These are phyloP conservation scores for Stenurella melanura DNA, from an alignment of 2,888 invertebrate species.

Conservation along the genomic window DNA sequence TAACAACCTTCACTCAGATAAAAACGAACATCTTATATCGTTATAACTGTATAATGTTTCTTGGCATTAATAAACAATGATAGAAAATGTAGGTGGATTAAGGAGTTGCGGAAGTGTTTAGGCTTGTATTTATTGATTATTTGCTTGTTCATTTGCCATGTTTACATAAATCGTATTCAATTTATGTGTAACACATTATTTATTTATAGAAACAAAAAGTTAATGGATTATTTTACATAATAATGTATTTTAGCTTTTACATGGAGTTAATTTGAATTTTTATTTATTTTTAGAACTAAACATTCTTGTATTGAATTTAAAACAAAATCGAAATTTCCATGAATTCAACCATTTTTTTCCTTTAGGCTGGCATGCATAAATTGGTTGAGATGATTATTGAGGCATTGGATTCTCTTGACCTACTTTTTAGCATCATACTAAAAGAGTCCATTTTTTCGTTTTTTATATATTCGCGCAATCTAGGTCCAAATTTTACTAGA, in stretches of 20 bases:
- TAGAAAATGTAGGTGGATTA: constrained; percentile 15
- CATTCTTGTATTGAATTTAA: too few relatives aligned
- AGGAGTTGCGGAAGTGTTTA: constrained; percentile 20
- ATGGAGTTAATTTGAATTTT: neutral
- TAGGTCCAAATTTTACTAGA: too few relatives aligned
- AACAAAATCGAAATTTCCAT: too few relatives aligned
- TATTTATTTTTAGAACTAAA: neutral
- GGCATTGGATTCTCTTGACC: too few relatives aligned
- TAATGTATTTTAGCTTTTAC: neutral
- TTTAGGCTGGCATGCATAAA: too few relatives aligned
- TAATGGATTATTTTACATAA: neutral
- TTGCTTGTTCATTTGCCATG: constrained; percentile 5
- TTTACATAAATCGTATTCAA: constrained; percentile 4
- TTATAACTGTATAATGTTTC: too few relatives aligned
- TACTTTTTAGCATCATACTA: too few relatives aligned
- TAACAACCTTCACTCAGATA: constrained; percentile 29
- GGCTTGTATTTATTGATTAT: constrained; percentile 16
- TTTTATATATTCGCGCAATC: too few relatives aligned
- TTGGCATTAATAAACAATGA: constrained; percentile 6
- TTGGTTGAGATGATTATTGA: too few relatives aligned
- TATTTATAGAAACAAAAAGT: neutral
- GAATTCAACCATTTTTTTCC: too few relatives aligned
- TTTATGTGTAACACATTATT: neutral
- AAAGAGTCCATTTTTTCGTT: too few relatives aligned
- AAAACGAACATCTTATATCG: constrained; percentile 19